Evolutionary conservation across 2,888 invertebrate genomes (phyloP), one percentile per base, ranked within the genome.

Genomic region (Leptothorax acervorum): DNA sequence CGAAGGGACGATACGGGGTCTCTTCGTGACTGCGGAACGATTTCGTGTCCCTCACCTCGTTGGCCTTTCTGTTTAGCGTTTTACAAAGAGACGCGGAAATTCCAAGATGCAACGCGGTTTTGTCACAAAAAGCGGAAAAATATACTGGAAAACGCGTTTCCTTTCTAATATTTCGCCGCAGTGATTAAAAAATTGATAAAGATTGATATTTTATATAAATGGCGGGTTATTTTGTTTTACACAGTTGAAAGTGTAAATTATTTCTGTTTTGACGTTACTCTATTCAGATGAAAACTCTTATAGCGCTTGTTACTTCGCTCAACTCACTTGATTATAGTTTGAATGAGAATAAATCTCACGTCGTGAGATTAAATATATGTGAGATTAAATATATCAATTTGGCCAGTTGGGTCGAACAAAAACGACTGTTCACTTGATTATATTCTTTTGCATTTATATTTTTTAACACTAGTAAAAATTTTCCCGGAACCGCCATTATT

Each of bases 1-100:
- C 94, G 93, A 93, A 93, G 92, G 90, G 88, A 88, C 86, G 85
- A 83, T 87, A 82, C 82, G 55, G 73, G 35, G 42, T 66, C 78
- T 81, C 68, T 85, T 86, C 88, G 86, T 89, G 88, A 89, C 87
- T 87, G 60, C 18, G 42, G 55, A 62, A 78, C 74, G 73, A 74
- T 81, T 87, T 86, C 75, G 23, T 65, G 45, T 66, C 82, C 81
- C 74, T 74, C 57, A 31, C 48, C 73, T 35, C 39, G 70, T 23
- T 18, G 15, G 75, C 45, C 76, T 70, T 81, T 66, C 48, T 42
- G 57, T 45, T 62, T 51, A 55, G 23, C 51, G 66, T 76, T 85
- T 75, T 68, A 53, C 12, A 39, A 65, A 48, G 31, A 65, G 55
- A 70, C 28, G 8, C 70, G 18, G 60, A n/a, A n/a, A 84, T 87